Base-by-base conservation (phyloP, 1,140 invertebrate genomes). In the Laupala kohalensis region DNA sequence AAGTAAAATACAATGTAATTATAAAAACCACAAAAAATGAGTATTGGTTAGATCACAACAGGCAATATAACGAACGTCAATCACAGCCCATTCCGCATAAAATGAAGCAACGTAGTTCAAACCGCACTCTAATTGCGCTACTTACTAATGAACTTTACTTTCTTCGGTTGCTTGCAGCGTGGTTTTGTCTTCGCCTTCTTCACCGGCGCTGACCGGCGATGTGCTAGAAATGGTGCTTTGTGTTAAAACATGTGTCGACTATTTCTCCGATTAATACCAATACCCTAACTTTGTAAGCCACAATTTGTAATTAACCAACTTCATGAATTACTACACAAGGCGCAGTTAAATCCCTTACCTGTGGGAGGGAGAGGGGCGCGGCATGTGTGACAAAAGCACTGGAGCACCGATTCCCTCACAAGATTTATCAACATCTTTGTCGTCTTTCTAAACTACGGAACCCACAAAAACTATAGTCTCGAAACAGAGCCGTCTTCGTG, bases 331-430 rank as follows among this genome's bases (percentile, higher is more conserved):
- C 25, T 15, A 24, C 64, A 23, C 6, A 65, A 9, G 64, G 0
- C 25, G 12, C 2, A 65, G 23, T 19, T 24, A 12, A n/a, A 6
- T 5, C 63, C n/a, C 70, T 71, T 66, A 71, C 70, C 70, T 23
- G 64, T 63, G 26, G 70, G 84, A 76, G 88, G 83, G 75, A 91
- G 83, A 73, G 90, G 90, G 78, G 89, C 90, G 79, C 91, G 88
- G 87, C 92, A 94, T 81, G 90, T 90, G 80, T 92, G 90, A 84
- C 91, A 94, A 84, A 94, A 93, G 85, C 91, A 94, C 85, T 92
- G 90, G 86, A 93, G 85, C 79, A 94, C 89, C 76, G 91, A 92
- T 80, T 93, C 90, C 80, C 89, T 88, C 78, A 94, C 90, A 77
- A 93, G 86, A 81, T 87, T 89, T 84, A 93, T 90, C 83, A 93